Evolutionary conservation across 2,888 invertebrate species (phyloP).

Genomic region (Stenchaetothrips biformis): DNA sequence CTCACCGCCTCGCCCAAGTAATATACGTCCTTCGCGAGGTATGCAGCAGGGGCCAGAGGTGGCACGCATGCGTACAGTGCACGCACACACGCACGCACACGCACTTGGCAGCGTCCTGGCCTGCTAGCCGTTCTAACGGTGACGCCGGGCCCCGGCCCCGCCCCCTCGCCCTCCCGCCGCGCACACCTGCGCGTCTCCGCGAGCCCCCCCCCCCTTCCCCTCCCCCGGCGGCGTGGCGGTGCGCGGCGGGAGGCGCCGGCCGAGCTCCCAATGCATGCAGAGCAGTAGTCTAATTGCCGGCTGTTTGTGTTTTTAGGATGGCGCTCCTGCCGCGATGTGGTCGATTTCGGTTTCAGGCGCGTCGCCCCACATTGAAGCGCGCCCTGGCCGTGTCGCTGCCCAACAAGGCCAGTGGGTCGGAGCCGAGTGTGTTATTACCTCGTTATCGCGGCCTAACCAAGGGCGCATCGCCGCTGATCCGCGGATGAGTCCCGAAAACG

Average conservation of each 20-base stretch:
- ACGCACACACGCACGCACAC: neutral
- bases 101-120: conserved; percentile 5
- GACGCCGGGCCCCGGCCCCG: neutral
- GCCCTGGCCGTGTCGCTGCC: neutral
- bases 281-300: neutral
- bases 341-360: neutral
- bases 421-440: neutral
- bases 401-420: neutral
- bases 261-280: neutral
- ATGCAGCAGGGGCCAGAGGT: neutral
- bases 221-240: neutral
- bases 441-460: neutral
- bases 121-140: neutral
- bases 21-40: too few species aligned
- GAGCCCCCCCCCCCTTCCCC: neutral
- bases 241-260: neutral
- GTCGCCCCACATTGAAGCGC: neutral
- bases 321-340: neutral
- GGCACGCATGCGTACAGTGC: neutral
- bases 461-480: too few species aligned
- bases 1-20: too few species aligned
- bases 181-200: neutral
- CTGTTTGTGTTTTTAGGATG: neutral
- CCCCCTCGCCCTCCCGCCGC: neutral
- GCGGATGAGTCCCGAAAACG: too few species aligned